Evolutionary conservation across 2,888 invertebrate species (phyloP).

Genomic region (Catonia carolina): DNA sequence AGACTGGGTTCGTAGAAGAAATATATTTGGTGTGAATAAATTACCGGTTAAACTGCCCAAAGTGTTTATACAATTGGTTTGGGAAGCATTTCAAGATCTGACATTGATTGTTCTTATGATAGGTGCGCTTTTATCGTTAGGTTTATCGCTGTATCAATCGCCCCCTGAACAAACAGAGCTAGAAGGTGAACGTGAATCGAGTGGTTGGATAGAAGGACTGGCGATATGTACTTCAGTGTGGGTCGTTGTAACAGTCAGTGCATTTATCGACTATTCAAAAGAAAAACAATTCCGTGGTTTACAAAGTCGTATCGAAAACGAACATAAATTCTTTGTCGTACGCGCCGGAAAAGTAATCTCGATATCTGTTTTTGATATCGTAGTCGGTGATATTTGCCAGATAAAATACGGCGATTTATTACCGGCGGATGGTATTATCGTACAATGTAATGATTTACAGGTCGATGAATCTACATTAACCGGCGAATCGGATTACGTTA

Average conservation of each 20-base stretch:
- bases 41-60: slow-evolving; percentile 58
- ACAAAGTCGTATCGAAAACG: slow-evolving; percentile 55
- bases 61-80: slow-evolving; percentile 52
- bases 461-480: slow-evolving; percentile 60
- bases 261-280: slow-evolving; percentile 60
- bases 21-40: slow-evolving; percentile 53
- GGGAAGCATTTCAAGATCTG: slow-evolving; percentile 58
- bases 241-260: slow-evolving; percentile 58
- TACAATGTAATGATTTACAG: slow-evolving; percentile 58
- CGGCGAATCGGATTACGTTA: slow-evolving; percentile 63
- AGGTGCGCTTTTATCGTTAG: slow-evolving; percentile 54
- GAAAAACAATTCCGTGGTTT: slow-evolving; percentile 59
- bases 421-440: slow-evolving; percentile 57
- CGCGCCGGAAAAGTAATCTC: slow-evolving; percentile 49
- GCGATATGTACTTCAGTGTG: slow-evolving; percentile 58
- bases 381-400: slow-evolving; percentile 57
- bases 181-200: slow-evolving; percentile 47
- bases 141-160: slow-evolving; percentile 38
- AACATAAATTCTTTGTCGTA: slow-evolving; percentile 56
- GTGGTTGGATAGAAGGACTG: slow-evolving; percentile 60
- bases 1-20: slow-evolving; percentile 47
- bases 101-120: slow-evolving; percentile 56
- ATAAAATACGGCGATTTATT: slow-evolving; percentile 53
- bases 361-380: slow-evolving; percentile 52
- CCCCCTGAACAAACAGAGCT: slow-evolving; percentile 17